A percentile compares a stretch with the other conserved stretches of the same genome.
Conservation (phyloP, 92 coral and sea anemone species). For the Palythoa caribaeorum region DNA sequence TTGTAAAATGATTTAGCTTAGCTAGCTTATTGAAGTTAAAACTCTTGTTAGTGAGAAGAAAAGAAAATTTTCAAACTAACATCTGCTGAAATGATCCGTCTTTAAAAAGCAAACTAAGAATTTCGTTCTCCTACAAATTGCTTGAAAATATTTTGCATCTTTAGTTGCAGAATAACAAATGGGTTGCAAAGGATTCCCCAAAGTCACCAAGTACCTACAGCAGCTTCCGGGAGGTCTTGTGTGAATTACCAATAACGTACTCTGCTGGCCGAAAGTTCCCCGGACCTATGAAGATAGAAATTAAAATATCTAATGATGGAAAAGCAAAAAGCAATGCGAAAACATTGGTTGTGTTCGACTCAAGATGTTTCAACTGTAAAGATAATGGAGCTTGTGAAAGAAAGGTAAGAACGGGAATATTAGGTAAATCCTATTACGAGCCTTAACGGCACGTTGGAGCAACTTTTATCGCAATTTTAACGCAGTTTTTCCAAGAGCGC, state of each 20-base stretch:
- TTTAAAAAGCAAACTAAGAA: neutral
- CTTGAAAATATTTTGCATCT: neutral
- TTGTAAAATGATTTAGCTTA: no score
- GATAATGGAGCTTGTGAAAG: neutral
- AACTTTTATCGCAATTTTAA: no score
- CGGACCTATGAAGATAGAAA: conserved; percentile 30
- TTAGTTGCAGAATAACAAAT: neutral
- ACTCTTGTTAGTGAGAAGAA: neutral
- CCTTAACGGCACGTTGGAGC: no score
- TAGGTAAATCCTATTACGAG: no score
- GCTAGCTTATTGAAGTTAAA: no score
- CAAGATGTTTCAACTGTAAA: conserved; percentile 11
- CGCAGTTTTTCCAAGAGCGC: no score
- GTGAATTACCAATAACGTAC: conserved; percentile 7
- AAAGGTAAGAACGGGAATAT: neutral
- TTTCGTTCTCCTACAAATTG: neutral
- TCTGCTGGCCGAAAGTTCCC: neutral
- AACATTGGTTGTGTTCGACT: conserved; percentile 23
- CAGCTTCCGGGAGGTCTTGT: conserved; percentile 28
- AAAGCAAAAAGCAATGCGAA: conserved; percentile 20
- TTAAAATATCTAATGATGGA: conserved; percentile 21
- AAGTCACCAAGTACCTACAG: conserved; percentile 7
- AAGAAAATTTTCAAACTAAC: no score
- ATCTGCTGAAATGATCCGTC: no score
- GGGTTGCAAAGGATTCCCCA: neutral